A percentile compares a stretch with the other conserved stretches of the same genome.
These are phyloP conservation scores for Rhynchophorus ferrugineus DNA, from an alignment of 1,140 invertebrate genomes.

Conservation along the genomic window DNA sequence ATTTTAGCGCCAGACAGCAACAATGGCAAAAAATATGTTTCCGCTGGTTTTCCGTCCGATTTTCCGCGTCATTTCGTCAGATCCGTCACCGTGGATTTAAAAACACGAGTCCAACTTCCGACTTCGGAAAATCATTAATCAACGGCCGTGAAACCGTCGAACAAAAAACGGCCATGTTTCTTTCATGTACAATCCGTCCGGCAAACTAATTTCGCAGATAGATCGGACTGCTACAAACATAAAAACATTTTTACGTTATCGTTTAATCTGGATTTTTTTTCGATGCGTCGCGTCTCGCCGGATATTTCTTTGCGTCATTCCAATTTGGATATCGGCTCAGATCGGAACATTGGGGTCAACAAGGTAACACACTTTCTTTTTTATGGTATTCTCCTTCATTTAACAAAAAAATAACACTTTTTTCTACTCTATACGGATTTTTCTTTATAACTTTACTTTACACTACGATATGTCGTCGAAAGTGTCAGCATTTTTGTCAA, in stretches of 20 bases:
- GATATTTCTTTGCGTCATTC: no score
- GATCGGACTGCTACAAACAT: neutral
- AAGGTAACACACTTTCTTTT: no score
- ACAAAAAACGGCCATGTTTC: slow-evolving; percentile 13
- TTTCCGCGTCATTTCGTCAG: slow-evolving; percentile 21
- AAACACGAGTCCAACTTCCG: slow-evolving; percentile 15
- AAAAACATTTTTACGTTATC: neutral
- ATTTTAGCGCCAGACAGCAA: neutral
- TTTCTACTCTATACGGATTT: no score
- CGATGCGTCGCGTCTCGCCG: no score
- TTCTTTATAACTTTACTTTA: no score
- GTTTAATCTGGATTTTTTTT: neutral
- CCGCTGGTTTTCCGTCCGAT: slow-evolving; percentile 10
- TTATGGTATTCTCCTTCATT: no score
- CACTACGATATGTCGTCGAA: no score
- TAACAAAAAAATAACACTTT: no score
- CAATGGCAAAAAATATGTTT: slow-evolving; percentile 3
- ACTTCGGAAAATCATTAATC: slow-evolving; percentile 19
- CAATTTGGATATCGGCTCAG: no score
- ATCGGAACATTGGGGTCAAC: no score
- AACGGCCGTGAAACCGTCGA: slow-evolving; percentile 6
- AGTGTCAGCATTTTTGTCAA: no score
- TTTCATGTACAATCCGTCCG: slow-evolving; percentile 11
- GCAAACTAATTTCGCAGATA: slow-evolving; percentile 5
- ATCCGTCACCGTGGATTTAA: slow-evolving; percentile 20